Base-by-base conservation (phyloP, 2,888 invertebrate species). In the Odontothrips loti region DNA sequence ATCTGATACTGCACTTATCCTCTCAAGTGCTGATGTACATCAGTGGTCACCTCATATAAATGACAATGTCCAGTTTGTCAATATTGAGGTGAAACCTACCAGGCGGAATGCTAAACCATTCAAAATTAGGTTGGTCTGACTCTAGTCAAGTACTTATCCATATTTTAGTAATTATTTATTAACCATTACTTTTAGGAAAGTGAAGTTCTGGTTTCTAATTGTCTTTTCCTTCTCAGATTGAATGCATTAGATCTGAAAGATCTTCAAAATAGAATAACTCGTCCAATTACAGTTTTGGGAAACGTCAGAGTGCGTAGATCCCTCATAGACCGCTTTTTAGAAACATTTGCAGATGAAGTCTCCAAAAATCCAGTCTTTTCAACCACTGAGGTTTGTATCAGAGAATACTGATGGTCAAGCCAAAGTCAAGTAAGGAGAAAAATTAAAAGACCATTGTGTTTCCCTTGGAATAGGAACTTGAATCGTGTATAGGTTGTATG, bases 401-500 rank as follows among this genome's bases (percentile, higher is more conserved):
- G n/a, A 43, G 34, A 43, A 43, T 43, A 43, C 34, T 43, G 2
- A 6, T 43, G 34, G 3, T 43, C 34, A 43, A 43, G 34, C 6
- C 34, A 43, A 43, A 4, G 34, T 2, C 34, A 43, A 43, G 34
- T 6, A n/a, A 43, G 34, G 34, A 43, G 34, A 6, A 43, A 43
- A 4, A 84, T 82, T n/a, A 83, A 83, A 83, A 82, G 85, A 84
- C 80, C 12, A 82, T 83, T 80, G 80, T 81, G 83, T 83, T 82
- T 84, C 83, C 85, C 86, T 81, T 86, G 47, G 81, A 83, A 80
- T 84, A 96, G 93, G 93, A 94, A 83, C 86, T 92, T 68, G 96
- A 96, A 83, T 89, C 91, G 82, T 97, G 97, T 86, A 95, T 96
- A 83, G 97, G 97, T 0, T 97, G 97, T 86, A 95, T 96, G 94